These are phyloP conservation scores for Drosophila nr. fundita DNA, from an alignment of 2,888 invertebrate genomes.

Conservation along the genomic window DNA sequence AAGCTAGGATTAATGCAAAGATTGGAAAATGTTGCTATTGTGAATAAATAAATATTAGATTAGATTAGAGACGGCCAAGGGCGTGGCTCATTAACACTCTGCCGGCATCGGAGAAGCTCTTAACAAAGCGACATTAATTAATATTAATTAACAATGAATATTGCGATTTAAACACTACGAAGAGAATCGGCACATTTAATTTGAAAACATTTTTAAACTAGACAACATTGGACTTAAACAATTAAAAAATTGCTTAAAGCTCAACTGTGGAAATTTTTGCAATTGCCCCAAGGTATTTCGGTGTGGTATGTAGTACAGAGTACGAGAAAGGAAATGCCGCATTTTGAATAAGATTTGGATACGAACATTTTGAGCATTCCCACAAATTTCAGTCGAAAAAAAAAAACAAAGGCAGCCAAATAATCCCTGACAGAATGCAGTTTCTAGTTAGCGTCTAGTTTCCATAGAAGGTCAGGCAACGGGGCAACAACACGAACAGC, in stretches of 20 bases:
- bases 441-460: conserved; percentile 33
- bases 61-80: background rate
- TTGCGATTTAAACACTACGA: background rate
- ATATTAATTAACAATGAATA: too few relatives aligned
- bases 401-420: conserved; percentile 44
- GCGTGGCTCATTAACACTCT: background rate
- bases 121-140: too few relatives aligned
- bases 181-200: background rate
- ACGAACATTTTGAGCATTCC: conserved; percentile 23
- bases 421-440: conserved; percentile 72
- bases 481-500: conserved; percentile 39
- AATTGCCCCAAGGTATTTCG: background rate
- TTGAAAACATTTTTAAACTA: background rate
- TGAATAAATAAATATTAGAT: background rate
- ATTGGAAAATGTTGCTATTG: background rate
- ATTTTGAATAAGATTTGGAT: background rate
- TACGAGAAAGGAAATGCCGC: background rate
- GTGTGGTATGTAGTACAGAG: background rate
- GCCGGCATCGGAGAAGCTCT: background rate
- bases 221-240: background rate
- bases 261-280: background rate
- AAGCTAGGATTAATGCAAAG: background rate
- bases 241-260: background rate
- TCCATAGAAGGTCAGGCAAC: conserved; percentile 38
- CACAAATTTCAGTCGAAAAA: conserved; percentile 11